Percentiles rank a stretch among this genome's conserved stretches.
Evolutionary conservation across 1,140 invertebrate species (phyloP).

Genomic region (Triops cancriformis): DNA sequence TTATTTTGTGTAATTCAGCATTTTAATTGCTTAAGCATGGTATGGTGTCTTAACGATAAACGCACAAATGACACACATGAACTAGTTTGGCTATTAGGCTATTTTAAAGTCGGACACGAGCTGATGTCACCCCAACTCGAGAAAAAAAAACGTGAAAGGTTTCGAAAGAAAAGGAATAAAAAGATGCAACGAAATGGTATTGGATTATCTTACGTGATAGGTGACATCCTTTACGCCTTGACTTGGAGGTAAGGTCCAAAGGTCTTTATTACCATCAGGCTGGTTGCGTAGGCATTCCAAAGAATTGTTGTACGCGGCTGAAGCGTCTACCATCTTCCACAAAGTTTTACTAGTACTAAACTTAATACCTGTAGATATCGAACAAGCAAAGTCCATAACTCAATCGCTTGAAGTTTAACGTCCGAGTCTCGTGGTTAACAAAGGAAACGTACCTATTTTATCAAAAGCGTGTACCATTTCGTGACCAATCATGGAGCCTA

Average conservation of each 20-base stretch:
- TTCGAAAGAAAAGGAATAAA: no score
- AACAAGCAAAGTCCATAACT: neutral
- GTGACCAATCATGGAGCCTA: neutral
- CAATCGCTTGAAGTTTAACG: neutral
- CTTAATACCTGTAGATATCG: neutral
- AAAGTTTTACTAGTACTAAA: neutral
- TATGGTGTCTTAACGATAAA: no score
- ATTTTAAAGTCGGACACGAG: no score
- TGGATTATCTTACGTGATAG: neutral
- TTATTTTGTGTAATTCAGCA: no score
- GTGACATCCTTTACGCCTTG: neutral
- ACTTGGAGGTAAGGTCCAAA: neutral
- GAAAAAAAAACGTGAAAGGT: no score
- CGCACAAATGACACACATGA: no score
- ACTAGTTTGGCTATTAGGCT: no score
- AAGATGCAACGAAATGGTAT: no score
- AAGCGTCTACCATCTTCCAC: neutral
- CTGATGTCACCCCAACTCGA: no score
- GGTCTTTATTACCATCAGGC: neutral
- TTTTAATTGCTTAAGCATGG: no score
- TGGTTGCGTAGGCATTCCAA: neutral
- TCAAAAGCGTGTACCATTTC: constrained; percentile 1
- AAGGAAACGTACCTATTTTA: neutral
- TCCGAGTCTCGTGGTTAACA: neutral
- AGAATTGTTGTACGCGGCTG: neutral